Conservation (phyloP, 2,888 invertebrate genomes). For the Papilio demoleus region DNA sequence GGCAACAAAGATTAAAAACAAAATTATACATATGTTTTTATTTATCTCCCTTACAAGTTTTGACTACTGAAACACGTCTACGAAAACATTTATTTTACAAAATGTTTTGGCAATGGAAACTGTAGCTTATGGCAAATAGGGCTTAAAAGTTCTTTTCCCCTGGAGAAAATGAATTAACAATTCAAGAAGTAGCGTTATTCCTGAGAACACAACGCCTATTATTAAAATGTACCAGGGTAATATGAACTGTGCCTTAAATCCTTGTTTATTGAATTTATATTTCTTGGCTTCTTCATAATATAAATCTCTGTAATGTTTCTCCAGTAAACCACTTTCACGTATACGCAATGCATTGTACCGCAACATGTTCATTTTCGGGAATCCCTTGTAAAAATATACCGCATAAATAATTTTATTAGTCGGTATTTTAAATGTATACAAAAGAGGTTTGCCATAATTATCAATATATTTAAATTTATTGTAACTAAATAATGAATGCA, state of each 20-base stretch:
- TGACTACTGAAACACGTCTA: too few relatives aligned
- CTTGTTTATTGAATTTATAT: neutral
- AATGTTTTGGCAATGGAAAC: neutral
- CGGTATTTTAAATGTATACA: slow-evolving; percentile 47
- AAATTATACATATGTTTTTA: too few relatives aligned
- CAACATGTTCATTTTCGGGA: slow-evolving; percentile 40
- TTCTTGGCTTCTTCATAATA: slow-evolving; percentile 18
- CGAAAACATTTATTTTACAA: too few relatives aligned
- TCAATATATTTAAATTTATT: slow-evolving; percentile 53
- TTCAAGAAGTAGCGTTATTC: slow-evolving; percentile 8
- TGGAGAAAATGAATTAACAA: slow-evolving; percentile 14
- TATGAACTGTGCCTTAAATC: slow-evolving; percentile 10
- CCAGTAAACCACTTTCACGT: slow-evolving; percentile 39
- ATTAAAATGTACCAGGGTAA: slow-evolving; percentile 28
- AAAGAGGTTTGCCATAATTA: slow-evolving; percentile 47
- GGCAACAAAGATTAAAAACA: too few relatives aligned
- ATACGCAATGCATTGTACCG: slow-evolving; percentile 24
- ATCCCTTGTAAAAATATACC: slow-evolving; percentile 44
- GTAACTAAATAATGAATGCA: slow-evolving; percentile 53
- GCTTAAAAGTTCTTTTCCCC: neutral
- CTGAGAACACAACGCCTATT: slow-evolving; percentile 15
- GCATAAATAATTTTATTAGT: slow-evolving; percentile 41
- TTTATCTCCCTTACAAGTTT: too few relatives aligned
- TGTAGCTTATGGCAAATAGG: neutral
- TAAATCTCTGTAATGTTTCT: slow-evolving; percentile 37